phyloP scores from a whole-genome alignment of 2,888 invertebrate genomes.

The Dynastes maya region DNA sequence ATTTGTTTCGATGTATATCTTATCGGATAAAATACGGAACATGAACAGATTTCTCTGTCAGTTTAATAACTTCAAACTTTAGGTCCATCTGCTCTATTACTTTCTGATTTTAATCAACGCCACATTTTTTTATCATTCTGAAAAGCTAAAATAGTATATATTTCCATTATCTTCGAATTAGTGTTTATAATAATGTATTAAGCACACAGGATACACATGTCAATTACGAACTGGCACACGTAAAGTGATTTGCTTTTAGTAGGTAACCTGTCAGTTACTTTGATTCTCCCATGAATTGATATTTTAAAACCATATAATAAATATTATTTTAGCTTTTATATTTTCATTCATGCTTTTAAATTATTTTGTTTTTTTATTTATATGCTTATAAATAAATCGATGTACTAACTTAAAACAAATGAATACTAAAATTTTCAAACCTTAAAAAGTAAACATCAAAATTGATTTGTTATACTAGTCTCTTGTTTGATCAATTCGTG shows the following conservation, averaged over 20 bases:
- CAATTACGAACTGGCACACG: no score
- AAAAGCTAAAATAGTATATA: constrained; percentile 3
- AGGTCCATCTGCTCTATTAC: constrained; percentile 40
- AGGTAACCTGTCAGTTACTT: no score
- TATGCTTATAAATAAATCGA: background rate
- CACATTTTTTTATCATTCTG: background rate
- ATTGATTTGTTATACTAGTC: no score
- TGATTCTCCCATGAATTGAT: no score
- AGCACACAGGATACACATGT: no score
- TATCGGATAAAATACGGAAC: no score
- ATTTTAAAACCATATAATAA: background rate
- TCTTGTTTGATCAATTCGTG: constrained; percentile 17
- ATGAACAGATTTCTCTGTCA: constrained; percentile 1
- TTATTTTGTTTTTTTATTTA: background rate
- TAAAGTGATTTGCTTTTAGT: no score
- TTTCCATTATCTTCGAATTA: background rate
- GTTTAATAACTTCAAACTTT: constrained; percentile 48
- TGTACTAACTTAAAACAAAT: background rate
- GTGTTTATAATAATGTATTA: background rate
- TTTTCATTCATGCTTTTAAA: background rate
- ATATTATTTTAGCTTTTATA: constrained; percentile 18
- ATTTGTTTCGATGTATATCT: no score
- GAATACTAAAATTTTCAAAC: no score
- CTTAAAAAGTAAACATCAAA: no score
- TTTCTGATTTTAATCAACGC: background rate